Evolutionary conservation across 1,140 invertebrate species (phyloP), one percentile per base, ranked within the genome.

Genomic region (Antheraea mylitta): DNA sequence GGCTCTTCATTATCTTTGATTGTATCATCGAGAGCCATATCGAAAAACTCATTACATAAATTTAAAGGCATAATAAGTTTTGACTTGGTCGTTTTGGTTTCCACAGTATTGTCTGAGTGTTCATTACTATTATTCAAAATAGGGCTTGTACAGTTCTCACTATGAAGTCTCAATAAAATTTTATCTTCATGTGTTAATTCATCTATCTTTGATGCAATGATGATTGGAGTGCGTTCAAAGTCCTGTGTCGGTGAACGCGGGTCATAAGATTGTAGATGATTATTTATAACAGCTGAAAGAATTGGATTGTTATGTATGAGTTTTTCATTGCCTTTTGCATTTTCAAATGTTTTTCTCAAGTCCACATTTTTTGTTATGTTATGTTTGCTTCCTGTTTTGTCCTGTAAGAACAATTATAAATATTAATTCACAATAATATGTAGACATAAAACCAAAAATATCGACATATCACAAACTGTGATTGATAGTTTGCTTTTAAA

Each of bases 321-420:
- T 64, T 91, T 91, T 66, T 86, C 85, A 53, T 92, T 85, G 36
- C 70, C 74, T 69, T 86, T 82, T 22, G 72, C 70, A 74, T 78
- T 85, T 75, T 92, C 89, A 78, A 91, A 90, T 42, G 86, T 88
- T 64, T 91, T 92, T 58, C 86, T 76, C 53, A 92, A 74, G 72
- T 92, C 89, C 37, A 84, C 78, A 81, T 91, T 92, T 76, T 92
- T 92, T 30, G 89, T 92, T 67, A 92, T 91, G 53, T 89, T 89
- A 67, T 91, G 90, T 71, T 90, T 91, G 16, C 64, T 71, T n/a
- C 83, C 81, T 72, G 78, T 71, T 73, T 89, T 91, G 58, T 75
- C 78, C 90, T 91, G 77, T 61, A 92, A 85, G 19, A 69, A 69
- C 58, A 66, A 59, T 45, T 6, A 58, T n/a, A 64, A 37, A 68